phyloP scores from a whole-genome alignment of 2,797 vertebrate genomes.

The Paramormyrops hopkinsi region DNA sequence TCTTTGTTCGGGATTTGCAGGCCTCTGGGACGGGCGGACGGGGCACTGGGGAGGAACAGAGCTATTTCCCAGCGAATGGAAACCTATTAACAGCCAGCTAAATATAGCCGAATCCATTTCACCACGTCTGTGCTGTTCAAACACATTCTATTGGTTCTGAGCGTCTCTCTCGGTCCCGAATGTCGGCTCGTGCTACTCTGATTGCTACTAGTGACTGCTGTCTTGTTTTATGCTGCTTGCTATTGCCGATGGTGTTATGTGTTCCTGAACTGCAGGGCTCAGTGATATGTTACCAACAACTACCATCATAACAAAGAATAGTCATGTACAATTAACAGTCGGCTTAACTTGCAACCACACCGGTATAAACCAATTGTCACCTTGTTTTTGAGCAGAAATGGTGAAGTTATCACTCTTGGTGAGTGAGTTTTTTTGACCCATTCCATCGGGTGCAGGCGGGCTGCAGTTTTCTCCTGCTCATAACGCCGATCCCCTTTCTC shows the following conservation, averaged over 20 bases:
- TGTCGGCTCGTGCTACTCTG: background rate
- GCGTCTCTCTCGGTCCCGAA: background rate
- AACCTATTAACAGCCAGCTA: conserved; percentile 6
- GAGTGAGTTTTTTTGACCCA: background rate
- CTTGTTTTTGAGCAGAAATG: background rate
- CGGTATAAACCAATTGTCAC: background rate
- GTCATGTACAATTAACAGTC: background rate
- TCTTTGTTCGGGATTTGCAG: background rate
- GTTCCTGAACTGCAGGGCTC: background rate
- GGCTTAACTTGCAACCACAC: background rate
- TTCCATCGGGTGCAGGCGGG: background rate
- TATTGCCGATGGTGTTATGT: background rate
- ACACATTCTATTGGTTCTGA: background rate
- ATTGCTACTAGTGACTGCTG: background rate
- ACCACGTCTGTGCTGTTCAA: conserved; percentile 9
- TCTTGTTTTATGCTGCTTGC: background rate
- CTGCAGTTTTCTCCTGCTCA: background rate
- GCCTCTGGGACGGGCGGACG: background rate
- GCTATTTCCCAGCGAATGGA: conserved; percentile 3
- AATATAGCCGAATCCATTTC: conserved; percentile 19
- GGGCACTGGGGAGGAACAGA: background rate
- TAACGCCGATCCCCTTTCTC: background rate
- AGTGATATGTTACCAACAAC: background rate
- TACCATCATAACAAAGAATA: background rate
- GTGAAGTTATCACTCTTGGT: background rate